phyloP scores from a whole-genome alignment of 2,113 vertebrate genomes.

The Odontophorus gujanensis region DNA sequence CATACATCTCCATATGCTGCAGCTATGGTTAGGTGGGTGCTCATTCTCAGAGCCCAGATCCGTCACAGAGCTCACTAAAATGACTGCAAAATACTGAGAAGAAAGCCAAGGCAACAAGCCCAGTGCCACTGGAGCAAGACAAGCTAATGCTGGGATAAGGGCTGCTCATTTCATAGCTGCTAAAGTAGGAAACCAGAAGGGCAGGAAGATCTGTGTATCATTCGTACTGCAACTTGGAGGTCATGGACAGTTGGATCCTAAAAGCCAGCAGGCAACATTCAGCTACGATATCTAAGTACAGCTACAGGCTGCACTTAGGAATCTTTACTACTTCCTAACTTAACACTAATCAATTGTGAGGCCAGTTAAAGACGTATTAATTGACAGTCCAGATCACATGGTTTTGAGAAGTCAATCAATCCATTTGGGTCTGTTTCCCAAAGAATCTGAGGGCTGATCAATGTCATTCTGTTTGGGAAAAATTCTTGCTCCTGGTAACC shows the following conservation, averaged over 20 bases:
- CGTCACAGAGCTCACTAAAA: not conserved
- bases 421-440: not conserved
- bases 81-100: not conserved
- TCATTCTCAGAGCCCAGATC: not conserved
- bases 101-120: not conserved
- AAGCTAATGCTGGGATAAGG: not conserved
- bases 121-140: not conserved
- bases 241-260: not conserved
- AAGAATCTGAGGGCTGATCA: not conserved
- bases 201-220: not conserved
- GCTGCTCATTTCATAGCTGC: not conserved
- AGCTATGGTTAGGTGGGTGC: not conserved
- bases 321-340: not conserved
- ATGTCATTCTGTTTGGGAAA: not conserved
- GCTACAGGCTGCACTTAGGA: not conserved
- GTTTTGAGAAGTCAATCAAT: not conserved
- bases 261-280: not conserved
- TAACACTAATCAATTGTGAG: not conserved
- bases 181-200: fast-evolving
- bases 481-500: not conserved
- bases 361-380: not conserved
- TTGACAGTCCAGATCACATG: not conserved
- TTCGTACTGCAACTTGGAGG: not conserved
- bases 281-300: not conserved
- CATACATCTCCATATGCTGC: not conserved